phyloP scores from a whole-genome alignment of 2,113 vertebrate genomes.

The Hucho hucho region DNA sequence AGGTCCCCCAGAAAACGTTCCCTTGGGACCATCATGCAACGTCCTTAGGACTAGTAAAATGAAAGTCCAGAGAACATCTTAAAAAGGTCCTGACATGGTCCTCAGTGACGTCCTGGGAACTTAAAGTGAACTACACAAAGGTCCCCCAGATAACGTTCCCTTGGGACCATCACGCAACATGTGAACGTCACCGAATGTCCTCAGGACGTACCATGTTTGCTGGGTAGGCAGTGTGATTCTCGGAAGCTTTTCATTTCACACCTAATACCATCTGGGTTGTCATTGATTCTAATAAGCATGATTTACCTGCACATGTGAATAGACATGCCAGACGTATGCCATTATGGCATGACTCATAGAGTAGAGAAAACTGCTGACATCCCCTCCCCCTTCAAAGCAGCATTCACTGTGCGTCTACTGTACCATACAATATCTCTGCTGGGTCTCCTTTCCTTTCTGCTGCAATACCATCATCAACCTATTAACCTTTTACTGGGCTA shows the following conservation, averaged over 20 bases:
- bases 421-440: background rate
- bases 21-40: no score
- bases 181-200: no score
- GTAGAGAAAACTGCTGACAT: slow-evolving; percentile 19
- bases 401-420: slow-evolving; percentile 12
- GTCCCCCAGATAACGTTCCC: no score
- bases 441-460: background rate
- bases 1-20: no score
- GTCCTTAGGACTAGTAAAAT: no score
- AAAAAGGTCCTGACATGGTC: no score
- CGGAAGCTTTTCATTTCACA: slow-evolving; percentile 19
- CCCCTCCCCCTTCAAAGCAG: slow-evolving; percentile 17
- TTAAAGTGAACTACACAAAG: no score
- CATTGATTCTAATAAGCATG: slow-evolving; percentile 44
- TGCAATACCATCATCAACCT: slow-evolving; percentile 8
- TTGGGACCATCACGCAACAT: no score
- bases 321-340: slow-evolving; percentile 41
- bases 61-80: no score
- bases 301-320: slow-evolving; percentile 34
- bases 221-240: slow-evolving; percentile 16
- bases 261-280: slow-evolving; percentile 21
- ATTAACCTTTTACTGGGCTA: background rate
- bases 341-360: slow-evolving; percentile 39
- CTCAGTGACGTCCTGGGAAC: no score
- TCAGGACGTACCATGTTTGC: slow-evolving; percentile 20